phyloP scores from a whole-genome alignment of 1,140 invertebrate genomes.

The Magallana angulata region DNA sequence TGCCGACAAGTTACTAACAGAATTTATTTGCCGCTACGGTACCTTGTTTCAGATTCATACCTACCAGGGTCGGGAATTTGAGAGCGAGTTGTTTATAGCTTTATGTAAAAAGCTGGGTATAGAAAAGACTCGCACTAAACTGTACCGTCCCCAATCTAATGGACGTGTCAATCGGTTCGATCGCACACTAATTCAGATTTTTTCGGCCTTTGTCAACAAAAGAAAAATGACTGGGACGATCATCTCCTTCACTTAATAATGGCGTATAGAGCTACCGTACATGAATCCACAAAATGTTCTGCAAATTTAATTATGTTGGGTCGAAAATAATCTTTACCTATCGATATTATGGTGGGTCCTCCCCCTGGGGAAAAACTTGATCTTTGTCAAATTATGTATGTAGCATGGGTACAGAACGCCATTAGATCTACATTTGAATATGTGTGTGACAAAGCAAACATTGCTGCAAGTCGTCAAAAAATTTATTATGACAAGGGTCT shows the following conservation, averaged over 20 bases:
- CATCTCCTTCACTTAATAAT: slow-evolving; percentile 52
- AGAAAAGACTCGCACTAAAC: slow-evolving; percentile 58
- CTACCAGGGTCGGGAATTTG: slow-evolving; percentile 74
- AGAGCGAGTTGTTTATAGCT: slow-evolving; percentile 56
- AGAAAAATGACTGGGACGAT: slow-evolving; percentile 58
- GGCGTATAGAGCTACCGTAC: slow-evolving; percentile 51
- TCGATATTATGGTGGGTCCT: slow-evolving; percentile 38
- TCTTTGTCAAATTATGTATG: slow-evolving; percentile 40
- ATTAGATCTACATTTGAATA: slow-evolving; percentile 37
- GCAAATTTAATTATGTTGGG: slow-evolving; percentile 56
- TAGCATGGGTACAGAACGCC: slow-evolving; percentile 42
- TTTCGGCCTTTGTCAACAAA: slow-evolving; percentile 48
- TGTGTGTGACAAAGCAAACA: background rate
- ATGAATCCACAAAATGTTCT: slow-evolving; percentile 50
- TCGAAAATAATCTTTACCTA: slow-evolving; percentile 47
- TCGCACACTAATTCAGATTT: slow-evolving; percentile 46
- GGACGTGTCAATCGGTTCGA: too few species aligned
- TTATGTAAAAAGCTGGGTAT: slow-evolving; percentile 57
- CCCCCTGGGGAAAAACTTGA: background rate
- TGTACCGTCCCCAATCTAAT: slow-evolving; percentile 50
- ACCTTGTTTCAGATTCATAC: slow-evolving; percentile 66
- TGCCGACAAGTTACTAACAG: slow-evolving; percentile 58
- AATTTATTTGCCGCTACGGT: slow-evolving; percentile 59
- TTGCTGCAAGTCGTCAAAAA: slow-evolving; percentile 48
- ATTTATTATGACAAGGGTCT: slow-evolving; percentile 51